Base-by-base conservation (phyloP, 2,888 invertebrate species). In the Caenorhabditis auriculariae region DNA sequence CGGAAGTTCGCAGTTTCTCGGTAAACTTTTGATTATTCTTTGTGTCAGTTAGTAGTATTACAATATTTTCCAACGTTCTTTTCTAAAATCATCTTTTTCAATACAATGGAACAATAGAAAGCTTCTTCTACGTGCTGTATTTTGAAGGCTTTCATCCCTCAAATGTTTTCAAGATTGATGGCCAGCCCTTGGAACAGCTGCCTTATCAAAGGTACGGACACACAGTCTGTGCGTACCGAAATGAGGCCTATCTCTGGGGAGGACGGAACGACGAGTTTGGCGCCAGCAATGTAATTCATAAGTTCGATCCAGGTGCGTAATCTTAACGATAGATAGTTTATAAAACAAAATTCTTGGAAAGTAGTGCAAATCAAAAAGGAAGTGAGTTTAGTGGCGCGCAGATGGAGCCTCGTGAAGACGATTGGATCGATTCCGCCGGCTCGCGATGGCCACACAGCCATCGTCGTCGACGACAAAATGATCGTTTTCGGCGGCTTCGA, bases 401-500 rank as follows among this genome's bases (percentile, higher is more conserved):
- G 62, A 27, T 86, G 85, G 85, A 68, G 73, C 6, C 60, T 69
- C 28, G 80, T 84, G 15, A 52, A 54, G 15, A 81, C 81, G 5
- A 60, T 85, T 2, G 92, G 92, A 0, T 84, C 84, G 45, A 84
- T 88, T 27, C 93, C 93, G 0, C 88, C 88, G 55, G 89, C 91
- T 0, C 87, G 92, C 74, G 93, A 94, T 83, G 94, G 93, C 0
- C 93, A 94, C 82, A 89, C 91, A 0, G 91, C 93, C 15, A 83
- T 84, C 68, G 79, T 84, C 23, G 75, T 82, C 41, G 72, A 61
- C 15, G 44, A 75, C 54, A 60, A 64, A 43, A 92, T 93, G 91
- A 90, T 89, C 78, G 88, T 93, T 60, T 92, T 91, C 85, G 93
- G 91, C 27, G 93, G 93, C 0, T 93, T 89, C 84, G 91, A 92